Evolutionary conservation across 2,113 vertebrate genomes (phyloP), one percentile per base, ranked within the genome.

Genomic region (Phasianus colchicus): DNA sequence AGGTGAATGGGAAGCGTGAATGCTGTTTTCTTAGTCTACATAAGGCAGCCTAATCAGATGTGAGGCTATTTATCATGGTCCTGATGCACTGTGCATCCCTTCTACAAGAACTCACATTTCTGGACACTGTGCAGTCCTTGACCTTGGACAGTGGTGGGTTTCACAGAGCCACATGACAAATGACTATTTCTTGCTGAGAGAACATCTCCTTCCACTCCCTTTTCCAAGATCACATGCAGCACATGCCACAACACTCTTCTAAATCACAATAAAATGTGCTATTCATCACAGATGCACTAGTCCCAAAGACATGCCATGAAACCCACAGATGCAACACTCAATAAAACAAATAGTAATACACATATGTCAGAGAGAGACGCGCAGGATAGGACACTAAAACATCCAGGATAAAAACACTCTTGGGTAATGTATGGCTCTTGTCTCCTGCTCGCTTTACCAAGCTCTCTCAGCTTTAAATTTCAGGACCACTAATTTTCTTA

Each of bases 161-260:
- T 96, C 88, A 94, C 61, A 96, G 86, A 97, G 85, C 91, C 86
- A 86, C 66, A 95, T 97, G 96, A 98, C 96, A 97, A 97, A 97
- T 97, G 94, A 95, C 84, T 72, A 88, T 96, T 97, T 95, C 92
- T 95, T 85, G 75, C 82, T 79, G 47, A 95, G 73, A 94, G 86
- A 96, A 83, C 60, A 92, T 93, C 96, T 96, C 65, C 75, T 95
- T 92, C 54, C 52, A 84, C 55, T 93, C 70, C 11, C 70, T 95
- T 85, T 92, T 36, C 48, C 83, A 58, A 80, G 65, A 87, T 94
- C 74, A 93, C 30, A 50, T 30, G 70, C 18, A 70, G 79, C 65
- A 90, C 71, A 64, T 43, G 38, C 25, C 32, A 55, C 72, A 85
- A 80, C 43, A 65, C 36, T 89, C 74, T 86, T 95, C 50, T 89